A percentile compares a stretch with the other conserved stretches of the same genome.
Evolutionary conservation across 2,797 vertebrate genomes (phyloP).

Genomic region (Rhabdophis nuchalis): DNA sequence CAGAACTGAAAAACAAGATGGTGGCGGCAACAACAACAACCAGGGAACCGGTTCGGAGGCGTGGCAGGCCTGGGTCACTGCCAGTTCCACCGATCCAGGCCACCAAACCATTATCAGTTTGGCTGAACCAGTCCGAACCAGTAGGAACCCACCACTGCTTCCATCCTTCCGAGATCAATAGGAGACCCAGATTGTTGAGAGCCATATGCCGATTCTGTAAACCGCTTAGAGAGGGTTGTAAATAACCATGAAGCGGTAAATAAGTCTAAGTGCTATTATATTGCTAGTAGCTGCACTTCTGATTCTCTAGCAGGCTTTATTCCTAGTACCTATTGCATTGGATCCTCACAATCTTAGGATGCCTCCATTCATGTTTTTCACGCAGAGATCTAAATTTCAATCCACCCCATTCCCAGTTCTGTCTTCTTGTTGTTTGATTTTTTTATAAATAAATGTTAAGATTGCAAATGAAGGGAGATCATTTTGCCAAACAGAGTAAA

Average conservation of each 20-base stretch:
- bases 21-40: too few species aligned
- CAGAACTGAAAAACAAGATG: too few species aligned
- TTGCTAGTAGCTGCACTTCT: background rate
- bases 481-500: background rate
- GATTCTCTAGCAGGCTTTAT: background rate
- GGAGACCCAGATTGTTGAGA: background rate
- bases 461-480: background rate
- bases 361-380: background rate
- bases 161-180: background rate
- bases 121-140: too few species aligned
- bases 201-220: background rate
- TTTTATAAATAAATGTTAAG: background rate
- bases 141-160: too few species aligned
- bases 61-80: too few species aligned
- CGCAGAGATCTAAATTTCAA: background rate
- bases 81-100: too few species aligned
- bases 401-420: background rate
- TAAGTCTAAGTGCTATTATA: background rate
- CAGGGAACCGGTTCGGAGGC: too few species aligned
- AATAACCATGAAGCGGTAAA: background rate
- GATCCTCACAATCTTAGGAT: background rate
- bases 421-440: background rate
- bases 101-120: too few species aligned
- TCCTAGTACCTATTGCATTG: background rate
- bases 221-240: background rate